Base-by-base conservation (phyloP, 1,140 invertebrate species). In the Hestina assimilis region DNA sequence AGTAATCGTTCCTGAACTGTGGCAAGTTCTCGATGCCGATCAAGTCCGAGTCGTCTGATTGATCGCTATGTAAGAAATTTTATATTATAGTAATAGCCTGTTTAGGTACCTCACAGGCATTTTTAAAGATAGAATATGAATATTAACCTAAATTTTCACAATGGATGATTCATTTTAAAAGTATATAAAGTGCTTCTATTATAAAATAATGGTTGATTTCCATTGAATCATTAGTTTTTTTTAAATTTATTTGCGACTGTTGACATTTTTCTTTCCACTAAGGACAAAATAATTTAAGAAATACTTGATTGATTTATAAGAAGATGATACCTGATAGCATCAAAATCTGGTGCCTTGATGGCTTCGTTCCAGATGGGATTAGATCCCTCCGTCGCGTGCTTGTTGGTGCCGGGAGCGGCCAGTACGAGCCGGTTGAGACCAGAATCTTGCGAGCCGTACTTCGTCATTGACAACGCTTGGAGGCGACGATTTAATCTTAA, bases 301-400 rank as follows among this genome's bases (percentile, higher is more conserved):
- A n/a, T n/a, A n/a, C n/a, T n/a, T n/a, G n/a, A 4, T 15, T 15
- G 15, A 35, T 14, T 1, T 5, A 15, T 5, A 15, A 15, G 1
- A 15, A 7, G 11, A 4, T 17, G 15, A 11, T 63, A 90, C 90
- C 90, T 91, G 5, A 87, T 58, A 11, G 84, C 78, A 47, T 91
- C 90, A 41, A 88, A 84, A 60, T 90, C 81, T 0, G 88, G 83
- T 0, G 81, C 72, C 45, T 87, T 88, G 31, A 89, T 72, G 11
- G 89, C 73, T 47, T 88, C 89, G 60, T 92, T 91, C 86, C 89
- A 88, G n/a, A 93, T 89, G 1, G 92, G 92, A 84, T 93, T 93
- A 26, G 92, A 92, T 20, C 93, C 93, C 73, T 93, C 91, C 0
- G 89, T 73, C 2, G 93, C 90, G 83, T 93, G 92, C 64, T 91